Conservation (phyloP, 2,113 vertebrate genomes). For the Poicephalus gulielmi region DNA sequence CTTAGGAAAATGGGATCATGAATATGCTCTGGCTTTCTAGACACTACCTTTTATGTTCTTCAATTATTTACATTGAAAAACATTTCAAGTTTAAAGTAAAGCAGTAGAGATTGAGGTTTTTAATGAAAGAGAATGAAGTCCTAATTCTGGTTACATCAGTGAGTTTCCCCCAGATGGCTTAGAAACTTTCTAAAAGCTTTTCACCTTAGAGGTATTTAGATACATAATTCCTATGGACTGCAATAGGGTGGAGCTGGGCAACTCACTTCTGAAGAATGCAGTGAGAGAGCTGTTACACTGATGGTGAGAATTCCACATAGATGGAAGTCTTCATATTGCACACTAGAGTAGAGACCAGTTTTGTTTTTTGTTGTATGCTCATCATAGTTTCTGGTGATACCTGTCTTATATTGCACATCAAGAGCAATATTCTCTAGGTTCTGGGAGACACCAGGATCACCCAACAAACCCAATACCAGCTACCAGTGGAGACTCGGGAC, state of each 20-base stretch:
- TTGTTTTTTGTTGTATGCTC: background rate
- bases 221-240: background rate
- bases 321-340: background rate
- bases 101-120: background rate
- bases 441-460: background rate
- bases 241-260: background rate
- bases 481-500: background rate
- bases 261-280: background rate
- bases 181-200: background rate
- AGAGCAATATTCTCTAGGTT: background rate
- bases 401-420: fast-evolving
- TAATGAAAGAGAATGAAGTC: background rate
- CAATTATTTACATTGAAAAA: background rate
- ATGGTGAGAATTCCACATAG: too few species aligned
- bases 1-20: background rate
- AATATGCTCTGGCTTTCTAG: background rate
- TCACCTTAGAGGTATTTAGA: background rate
- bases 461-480: background rate
- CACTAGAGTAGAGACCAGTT: background rate
- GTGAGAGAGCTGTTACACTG: background rate
- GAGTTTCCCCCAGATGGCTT: background rate
- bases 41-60: background rate
- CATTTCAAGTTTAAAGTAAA: background rate
- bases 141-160: background rate
- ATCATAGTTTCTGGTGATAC: background rate